Evolutionary conservation across 2,888 invertebrate species (phyloP).

Genomic region (Folsomia candida): DNA sequence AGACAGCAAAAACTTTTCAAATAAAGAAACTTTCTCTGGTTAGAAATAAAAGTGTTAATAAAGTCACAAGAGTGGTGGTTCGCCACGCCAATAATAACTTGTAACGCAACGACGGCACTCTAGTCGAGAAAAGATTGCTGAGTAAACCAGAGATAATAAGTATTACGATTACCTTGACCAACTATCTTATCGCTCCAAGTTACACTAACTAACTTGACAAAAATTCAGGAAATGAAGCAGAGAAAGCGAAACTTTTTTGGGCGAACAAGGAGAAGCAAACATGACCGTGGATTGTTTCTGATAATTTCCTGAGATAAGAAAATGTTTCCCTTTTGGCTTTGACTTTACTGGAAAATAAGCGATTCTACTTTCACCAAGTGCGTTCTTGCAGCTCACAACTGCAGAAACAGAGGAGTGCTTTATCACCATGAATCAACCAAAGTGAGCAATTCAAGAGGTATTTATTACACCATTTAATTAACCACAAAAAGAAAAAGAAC

Average conservation of each 20-base stretch:
- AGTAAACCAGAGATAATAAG: too few relatives aligned
- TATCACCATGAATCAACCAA: too few relatives aligned
- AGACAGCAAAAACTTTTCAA: background rate
- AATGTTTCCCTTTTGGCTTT: background rate
- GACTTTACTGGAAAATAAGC: too few relatives aligned
- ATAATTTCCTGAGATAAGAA: background rate
- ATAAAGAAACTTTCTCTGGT: background rate
- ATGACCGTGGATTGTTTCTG: too few relatives aligned
- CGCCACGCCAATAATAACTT: too few relatives aligned
- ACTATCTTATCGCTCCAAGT: background rate
- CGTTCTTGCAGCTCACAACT: background rate
- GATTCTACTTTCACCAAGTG: background rate
- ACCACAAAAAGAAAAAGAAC: too few relatives aligned
- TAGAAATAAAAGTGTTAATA: background rate
- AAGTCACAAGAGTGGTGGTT: background rate
- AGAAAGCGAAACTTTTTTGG: background rate
- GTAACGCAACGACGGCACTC: background rate
- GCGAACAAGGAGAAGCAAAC: background rate
- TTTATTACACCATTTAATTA: background rate
- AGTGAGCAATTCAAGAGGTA: background rate
- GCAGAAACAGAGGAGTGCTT: background rate
- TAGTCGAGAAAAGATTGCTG: background rate
- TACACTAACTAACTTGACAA: background rate
- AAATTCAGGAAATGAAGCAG: background rate
- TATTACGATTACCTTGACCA: too few relatives aligned